These are phyloP conservation scores for Megathymus violae DNA, from an alignment of 1,140 invertebrate genomes.

Conservation along the genomic window DNA sequence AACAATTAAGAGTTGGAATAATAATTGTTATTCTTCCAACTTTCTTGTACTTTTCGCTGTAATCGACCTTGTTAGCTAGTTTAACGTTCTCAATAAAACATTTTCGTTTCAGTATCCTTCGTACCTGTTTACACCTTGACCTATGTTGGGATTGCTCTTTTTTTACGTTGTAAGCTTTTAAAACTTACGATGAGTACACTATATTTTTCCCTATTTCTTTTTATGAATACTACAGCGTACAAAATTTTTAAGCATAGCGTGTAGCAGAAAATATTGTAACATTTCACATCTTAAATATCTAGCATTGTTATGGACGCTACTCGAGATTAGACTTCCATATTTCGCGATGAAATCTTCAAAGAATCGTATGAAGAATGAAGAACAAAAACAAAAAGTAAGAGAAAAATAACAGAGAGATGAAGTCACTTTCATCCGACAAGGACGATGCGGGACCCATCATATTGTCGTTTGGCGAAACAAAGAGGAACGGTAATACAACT, in stretches of 20 bases:
- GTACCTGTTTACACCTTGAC: no score
- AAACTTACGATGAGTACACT: not conserved
- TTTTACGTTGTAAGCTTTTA: no score
- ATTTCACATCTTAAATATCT: not conserved
- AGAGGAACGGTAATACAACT: constrained; percentile 1
- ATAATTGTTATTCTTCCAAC: no score
- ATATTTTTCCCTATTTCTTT: not conserved
- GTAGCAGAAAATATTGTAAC: not conserved
- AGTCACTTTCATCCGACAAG: constrained; percentile 42
- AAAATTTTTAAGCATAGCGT: not conserved
- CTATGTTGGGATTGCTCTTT: no score
- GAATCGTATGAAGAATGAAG: constrained; percentile 32
- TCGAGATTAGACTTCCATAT: constrained; percentile 8
- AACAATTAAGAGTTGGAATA: no score
- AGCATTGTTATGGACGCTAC: not conserved
- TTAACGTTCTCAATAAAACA: no score
- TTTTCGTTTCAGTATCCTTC: no score
- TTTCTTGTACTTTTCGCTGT: no score
- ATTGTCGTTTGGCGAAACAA: constrained; percentile 40
- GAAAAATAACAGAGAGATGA: constrained; percentile 16
- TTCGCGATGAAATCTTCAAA: constrained; percentile 35
- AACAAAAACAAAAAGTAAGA: constrained; percentile 14
- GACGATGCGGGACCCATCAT: constrained; percentile 34
- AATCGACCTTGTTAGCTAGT: no score
- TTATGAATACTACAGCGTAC: not conserved